Percentiles rank a stretch among this genome's conserved stretches.
Evolutionary conservation across 2,797 vertebrate species (phyloP).

Genomic region (Clarias fuscus): DNA sequence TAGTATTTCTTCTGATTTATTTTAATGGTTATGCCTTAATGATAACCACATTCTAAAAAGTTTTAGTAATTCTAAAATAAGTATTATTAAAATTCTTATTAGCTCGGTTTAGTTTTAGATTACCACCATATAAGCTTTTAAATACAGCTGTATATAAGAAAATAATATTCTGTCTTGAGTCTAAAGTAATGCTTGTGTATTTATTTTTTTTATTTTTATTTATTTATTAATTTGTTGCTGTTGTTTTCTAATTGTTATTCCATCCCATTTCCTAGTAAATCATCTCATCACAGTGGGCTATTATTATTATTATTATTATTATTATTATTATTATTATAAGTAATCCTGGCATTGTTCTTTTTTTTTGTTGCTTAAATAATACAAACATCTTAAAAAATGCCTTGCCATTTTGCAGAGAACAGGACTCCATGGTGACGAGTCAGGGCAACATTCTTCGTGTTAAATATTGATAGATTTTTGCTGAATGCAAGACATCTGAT

Average conservation of each 20-base stretch:
- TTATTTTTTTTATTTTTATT: too few relatives aligned
- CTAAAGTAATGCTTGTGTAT: too few relatives aligned
- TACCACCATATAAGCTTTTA: not conserved
- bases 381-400: not conserved
- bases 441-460: too few relatives aligned
- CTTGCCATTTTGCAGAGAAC: not conserved
- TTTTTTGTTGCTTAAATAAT: not conserved
- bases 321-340: not conserved
- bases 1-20: not conserved
- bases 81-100: too few relatives aligned
- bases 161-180: not conserved
- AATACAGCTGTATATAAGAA: not conserved
- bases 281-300: too few relatives aligned
- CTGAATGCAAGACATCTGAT: not conserved
- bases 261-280: too few relatives aligned
- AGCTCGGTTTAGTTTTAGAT: too few relatives aligned
- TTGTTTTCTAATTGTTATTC: not conserved
- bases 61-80: not conserved
- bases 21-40: not conserved
- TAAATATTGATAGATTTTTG: not conserved
- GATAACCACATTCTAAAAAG: not conserved
- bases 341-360: not conserved
- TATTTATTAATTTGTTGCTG: not conserved
- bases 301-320: too few relatives aligned
- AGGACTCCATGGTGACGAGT: not conserved